Conservation (phyloP, 2,888 invertebrate genomes). For the Mycalesis mineus region DNA sequence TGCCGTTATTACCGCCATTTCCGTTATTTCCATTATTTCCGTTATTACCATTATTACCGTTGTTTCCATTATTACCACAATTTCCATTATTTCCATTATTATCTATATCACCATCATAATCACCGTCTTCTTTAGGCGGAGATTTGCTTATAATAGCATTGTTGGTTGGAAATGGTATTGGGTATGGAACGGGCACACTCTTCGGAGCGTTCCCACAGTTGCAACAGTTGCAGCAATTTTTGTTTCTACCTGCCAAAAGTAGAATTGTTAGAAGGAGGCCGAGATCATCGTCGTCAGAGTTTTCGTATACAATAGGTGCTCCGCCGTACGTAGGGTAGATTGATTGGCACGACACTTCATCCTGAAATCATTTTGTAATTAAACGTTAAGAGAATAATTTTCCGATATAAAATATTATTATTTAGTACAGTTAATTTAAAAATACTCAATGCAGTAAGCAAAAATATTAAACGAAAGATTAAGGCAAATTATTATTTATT, state of each 20-base stretch:
- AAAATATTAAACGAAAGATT: neutral
- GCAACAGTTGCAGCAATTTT: slow-evolving; percentile 39
- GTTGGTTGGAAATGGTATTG: slow-evolving; percentile 52
- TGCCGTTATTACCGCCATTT: neutral
- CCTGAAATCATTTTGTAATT: slow-evolving; percentile 27
- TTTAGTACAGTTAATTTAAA: too few species aligned
- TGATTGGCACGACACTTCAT: slow-evolving; percentile 35
- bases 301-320: slow-evolving; percentile 37
- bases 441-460: too few species aligned
- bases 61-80: neutral
- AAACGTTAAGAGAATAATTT: too few species aligned
- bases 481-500: neutral
- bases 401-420: too few species aligned
- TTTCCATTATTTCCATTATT: neutral
- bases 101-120: slow-evolving; percentile 14
- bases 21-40: neutral
- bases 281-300: slow-evolving; percentile 47
- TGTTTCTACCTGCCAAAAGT: slow-evolving; percentile 45
- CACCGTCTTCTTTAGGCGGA: slow-evolving; percentile 23
- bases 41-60: neutral
- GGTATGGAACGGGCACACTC: slow-evolving; percentile 51
- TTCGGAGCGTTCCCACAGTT: slow-evolving; percentile 36
- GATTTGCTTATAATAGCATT: slow-evolving; percentile 41
- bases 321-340: slow-evolving; percentile 36
- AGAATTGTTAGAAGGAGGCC: slow-evolving; percentile 51